Percentiles rank a stretch among this genome's conserved stretches.
Conservation (phyloP, 2,888 invertebrate genomes). For the Acrobasis consociella region DNA sequence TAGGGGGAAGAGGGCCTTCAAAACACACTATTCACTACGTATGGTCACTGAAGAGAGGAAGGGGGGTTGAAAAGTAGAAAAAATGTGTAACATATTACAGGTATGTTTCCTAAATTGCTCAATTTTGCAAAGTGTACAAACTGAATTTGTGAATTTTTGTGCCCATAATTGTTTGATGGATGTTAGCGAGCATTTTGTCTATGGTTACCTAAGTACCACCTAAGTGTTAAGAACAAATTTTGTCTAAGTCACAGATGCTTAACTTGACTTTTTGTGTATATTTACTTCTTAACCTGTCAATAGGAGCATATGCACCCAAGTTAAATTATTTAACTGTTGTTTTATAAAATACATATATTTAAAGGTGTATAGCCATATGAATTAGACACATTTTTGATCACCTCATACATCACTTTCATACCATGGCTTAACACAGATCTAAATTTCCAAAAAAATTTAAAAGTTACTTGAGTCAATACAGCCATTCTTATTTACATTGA, state of each 20-base stretch:
- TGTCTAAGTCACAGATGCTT: slow-evolving; percentile 65
- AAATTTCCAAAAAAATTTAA: too few species aligned
- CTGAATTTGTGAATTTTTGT: slow-evolving; percentile 40
- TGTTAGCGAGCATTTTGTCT: slow-evolving; percentile 46
- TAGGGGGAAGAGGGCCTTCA: too few species aligned
- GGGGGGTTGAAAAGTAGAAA: too few species aligned
- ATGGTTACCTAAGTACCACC: slow-evolving; percentile 62
- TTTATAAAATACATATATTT: too few species aligned
- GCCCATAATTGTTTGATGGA: slow-evolving; percentile 35
- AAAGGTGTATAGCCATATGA: slow-evolving; percentile 8
- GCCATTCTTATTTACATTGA: too few species aligned
- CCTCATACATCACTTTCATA: neutral
- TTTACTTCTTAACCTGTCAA: neutral
- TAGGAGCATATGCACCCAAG: too few species aligned
- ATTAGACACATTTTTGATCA: neutral
- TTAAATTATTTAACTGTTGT: too few species aligned
- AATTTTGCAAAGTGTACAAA: slow-evolving; percentile 58
- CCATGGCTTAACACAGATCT: neutral
- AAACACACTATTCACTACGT: too few species aligned
- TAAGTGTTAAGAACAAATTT: slow-evolving; percentile 60
- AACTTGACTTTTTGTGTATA: slow-evolving; percentile 4
- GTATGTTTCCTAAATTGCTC: too few species aligned
- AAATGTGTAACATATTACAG: too few species aligned
- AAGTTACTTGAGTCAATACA: too few species aligned
- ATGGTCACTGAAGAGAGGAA: too few species aligned